phyloP scores from a whole-genome alignment of 2,113 vertebrate species.

The Mellivora capensis region DNA sequence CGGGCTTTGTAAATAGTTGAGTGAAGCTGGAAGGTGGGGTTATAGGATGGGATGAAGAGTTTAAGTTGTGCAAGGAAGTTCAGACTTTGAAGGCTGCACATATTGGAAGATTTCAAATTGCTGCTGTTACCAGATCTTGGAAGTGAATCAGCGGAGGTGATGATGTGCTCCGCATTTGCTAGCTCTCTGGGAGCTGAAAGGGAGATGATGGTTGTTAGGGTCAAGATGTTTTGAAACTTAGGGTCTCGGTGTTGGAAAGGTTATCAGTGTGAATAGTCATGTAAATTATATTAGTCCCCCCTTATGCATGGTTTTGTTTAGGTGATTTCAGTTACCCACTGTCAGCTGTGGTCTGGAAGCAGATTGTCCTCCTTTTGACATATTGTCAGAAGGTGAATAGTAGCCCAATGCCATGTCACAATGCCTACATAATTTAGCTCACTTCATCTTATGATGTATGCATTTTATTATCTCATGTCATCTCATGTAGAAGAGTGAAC shows the following conservation, averaged over 20 bases:
- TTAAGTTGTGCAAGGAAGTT: neutral
- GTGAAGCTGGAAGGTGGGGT: neutral
- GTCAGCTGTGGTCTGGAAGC: neutral
- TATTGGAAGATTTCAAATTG: neutral
- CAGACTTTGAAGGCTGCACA: neutral
- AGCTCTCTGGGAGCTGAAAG: neutral
- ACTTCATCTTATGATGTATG: neutral
- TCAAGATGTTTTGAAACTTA: neutral
- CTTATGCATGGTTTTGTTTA: neutral
- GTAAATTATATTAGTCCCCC: neutral
- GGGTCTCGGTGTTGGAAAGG: neutral
- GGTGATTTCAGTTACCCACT: neutral
- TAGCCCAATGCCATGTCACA: neutral
- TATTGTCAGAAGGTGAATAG: neutral
- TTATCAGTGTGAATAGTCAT: neutral
- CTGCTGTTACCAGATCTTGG: neutral
- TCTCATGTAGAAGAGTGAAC: neutral
- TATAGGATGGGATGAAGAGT: neutral
- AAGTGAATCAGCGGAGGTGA: neutral
- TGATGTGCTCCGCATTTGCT: neutral
- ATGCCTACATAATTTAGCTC: neutral
- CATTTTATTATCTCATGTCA: neutral
- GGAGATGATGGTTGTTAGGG: neutral
- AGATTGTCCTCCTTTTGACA: neutral
- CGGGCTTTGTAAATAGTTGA: neutral